Base-by-base conservation (phyloP, 2,888 invertebrate genomes). In the Dicranocentrus wangi region DNA sequence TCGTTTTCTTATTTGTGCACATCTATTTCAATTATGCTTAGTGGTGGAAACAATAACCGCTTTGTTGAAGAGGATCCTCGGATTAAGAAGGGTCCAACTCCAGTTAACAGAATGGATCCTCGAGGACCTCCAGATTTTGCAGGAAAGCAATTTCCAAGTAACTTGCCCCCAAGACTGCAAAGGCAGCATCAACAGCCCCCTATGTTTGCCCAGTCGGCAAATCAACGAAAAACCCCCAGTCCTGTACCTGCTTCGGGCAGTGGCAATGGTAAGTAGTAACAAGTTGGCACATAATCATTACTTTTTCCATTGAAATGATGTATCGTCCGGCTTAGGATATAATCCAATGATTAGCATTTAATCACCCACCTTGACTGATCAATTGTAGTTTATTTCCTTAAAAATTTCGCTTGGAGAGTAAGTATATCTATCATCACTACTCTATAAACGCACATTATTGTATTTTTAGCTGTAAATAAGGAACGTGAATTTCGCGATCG, bases 221-320 rank as follows among this genome's bases (percentile, higher is more conserved):
- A 76, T 71, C 85, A 85, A 70, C 63, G 85, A 23, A 84, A 85
- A 66, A 85, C 85, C 5, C 85, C 86, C n/a, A 85, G 86, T 73
- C 86, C 85, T 13, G 83, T 77, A 1, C 73, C 85, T 27, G 63
- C 77, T 19, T 63, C 79, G 21, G 69, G 76, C 27, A 68, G 70
- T 80, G 58, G 68, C 1, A 69, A 63, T 60, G 69, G 81, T 81
- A 65, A 65, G 79, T 47, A 15, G 8, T 39, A 21, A 10, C 1
- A 25, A 47, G 2, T n/a, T n/a, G n/a, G n/a, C n/a, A n/a, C n/a
- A n/a, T n/a, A n/a, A n/a, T n/a, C 42, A 70, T 15, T 19, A n/a
- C 10, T 5, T 58, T 13, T 2, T 58, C 15, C 47, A 7, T 53
- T 55, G 23, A 73, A 53, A 75, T 66, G 75, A 73, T 73, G 73